These are phyloP conservation scores for Hemibagrus wyckioides DNA, from an alignment of 2,113 vertebrate species.

Conservation along the genomic window DNA sequence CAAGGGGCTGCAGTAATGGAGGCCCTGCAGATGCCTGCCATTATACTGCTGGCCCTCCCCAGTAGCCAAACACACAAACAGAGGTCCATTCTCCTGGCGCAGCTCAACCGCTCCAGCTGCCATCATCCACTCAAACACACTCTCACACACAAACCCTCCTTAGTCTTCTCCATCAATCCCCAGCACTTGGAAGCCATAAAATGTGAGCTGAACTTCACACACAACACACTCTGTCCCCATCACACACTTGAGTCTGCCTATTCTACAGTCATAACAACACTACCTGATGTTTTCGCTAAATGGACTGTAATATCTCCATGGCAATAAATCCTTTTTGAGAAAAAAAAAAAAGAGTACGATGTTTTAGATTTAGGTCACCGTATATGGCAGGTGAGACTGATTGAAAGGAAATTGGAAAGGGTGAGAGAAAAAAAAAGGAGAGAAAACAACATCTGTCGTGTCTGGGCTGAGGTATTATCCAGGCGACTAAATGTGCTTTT, in stretches of 20 bases:
- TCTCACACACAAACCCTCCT: conserved; percentile 30
- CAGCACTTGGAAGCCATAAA: conserved; percentile 15
- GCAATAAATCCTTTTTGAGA: conserved; percentile 61
- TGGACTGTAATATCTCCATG: conserved; percentile 54
- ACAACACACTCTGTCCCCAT: conserved; percentile 23
- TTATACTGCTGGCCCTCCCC: conserved; percentile 51
- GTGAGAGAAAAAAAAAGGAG: conserved; percentile 42
- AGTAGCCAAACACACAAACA: conserved; percentile 47
- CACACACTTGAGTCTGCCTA: neutral
- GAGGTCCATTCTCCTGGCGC: conserved; percentile 50
- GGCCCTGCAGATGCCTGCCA: conserved; percentile 49
- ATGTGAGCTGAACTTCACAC: conserved; percentile 26
- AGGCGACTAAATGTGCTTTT: conserved; percentile 67
- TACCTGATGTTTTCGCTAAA: neutral
- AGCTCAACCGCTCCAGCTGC: conserved; percentile 56
- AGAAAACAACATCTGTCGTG: conserved; percentile 60
- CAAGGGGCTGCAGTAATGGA: conserved; percentile 44
- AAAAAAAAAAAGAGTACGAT: conserved; percentile 44
- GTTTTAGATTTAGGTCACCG: conserved; percentile 62
- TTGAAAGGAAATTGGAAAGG: conserved; percentile 72
- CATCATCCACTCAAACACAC: conserved; percentile 43
- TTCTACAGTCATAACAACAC: neutral
- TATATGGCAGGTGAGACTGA: conserved; percentile 69
- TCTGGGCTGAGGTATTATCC: conserved; percentile 58
- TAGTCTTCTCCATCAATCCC: conserved; percentile 17